Evolutionary conservation across 2,113 vertebrate species (phyloP).

Genomic region (Boulengeromyrus knoepffleri): DNA sequence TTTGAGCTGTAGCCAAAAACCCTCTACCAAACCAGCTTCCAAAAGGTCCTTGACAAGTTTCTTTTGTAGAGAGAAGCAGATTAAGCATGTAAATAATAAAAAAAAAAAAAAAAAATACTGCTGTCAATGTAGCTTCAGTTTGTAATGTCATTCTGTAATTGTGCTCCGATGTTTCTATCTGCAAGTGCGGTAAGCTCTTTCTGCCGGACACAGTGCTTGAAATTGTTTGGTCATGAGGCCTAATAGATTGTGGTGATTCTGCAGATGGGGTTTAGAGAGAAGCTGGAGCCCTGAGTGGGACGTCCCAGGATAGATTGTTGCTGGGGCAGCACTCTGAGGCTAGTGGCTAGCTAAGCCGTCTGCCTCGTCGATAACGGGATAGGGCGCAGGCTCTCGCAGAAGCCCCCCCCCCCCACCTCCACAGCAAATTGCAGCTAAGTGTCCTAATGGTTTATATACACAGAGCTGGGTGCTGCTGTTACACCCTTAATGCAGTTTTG

Average conservation of each 20-base stretch:
- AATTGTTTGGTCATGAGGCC: background rate
- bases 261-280: background rate
- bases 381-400: background rate
- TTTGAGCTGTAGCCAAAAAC: background rate
- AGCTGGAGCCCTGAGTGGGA: background rate
- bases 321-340: background rate
- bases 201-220: background rate
- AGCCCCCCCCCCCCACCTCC: background rate
- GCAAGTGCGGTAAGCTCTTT: background rate
- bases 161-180: background rate
- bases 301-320: background rate
- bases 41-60: background rate
- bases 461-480: background rate
- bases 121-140: background rate
- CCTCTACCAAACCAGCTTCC: background rate
- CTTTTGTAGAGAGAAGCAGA: background rate
- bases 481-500: background rate
- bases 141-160: background rate
- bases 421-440: background rate
- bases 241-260: background rate
- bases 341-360: background rate
- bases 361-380: background rate
- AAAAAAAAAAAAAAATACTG: background rate
- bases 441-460: background rate
- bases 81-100: background rate